These are phyloP conservation scores for Epirrhoe alternata DNA, from an alignment of 2,888 invertebrate genomes.

Conservation along the genomic window DNA sequence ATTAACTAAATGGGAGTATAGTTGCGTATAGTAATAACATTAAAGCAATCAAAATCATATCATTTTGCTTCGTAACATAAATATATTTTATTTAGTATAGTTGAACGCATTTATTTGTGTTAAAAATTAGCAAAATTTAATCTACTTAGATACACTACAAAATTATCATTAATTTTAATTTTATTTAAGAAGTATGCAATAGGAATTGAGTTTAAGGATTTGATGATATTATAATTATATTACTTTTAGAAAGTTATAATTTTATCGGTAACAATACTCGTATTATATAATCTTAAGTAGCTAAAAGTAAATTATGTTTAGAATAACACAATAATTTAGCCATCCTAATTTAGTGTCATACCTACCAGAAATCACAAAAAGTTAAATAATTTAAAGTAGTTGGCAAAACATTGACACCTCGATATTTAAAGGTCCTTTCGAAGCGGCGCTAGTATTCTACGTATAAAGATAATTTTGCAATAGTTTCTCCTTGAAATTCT, in stretches of 20 bases:
- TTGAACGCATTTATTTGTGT: constrained; percentile 42
- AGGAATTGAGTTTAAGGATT: constrained; percentile 26
- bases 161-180: constrained; percentile 20
- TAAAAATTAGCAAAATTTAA: constrained; percentile 19
- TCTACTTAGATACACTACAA: constrained; percentile 6
- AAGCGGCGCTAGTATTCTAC: too few species aligned
- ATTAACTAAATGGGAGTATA: background rate
- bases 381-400: too few species aligned
- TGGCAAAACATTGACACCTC: too few species aligned
- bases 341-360: background rate
- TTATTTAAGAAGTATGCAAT: constrained; percentile 17
- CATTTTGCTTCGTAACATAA: constrained; percentile 40
- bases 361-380: too few species aligned
- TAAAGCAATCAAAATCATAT: constrained; percentile 43
- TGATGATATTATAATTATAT: background rate
- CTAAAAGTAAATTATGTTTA: too few species aligned
- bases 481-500: too few species aligned
- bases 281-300: too few species aligned
- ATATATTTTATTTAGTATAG: constrained; percentile 33
- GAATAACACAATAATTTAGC: background rate
- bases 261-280: background rate
- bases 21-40: constrained; percentile 17
- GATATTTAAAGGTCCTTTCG: too few species aligned
- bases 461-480: too few species aligned
- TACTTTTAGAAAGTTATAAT: background rate